phyloP scores from a whole-genome alignment of 2,113 vertebrate species.

The Eurystomus gularis region DNA sequence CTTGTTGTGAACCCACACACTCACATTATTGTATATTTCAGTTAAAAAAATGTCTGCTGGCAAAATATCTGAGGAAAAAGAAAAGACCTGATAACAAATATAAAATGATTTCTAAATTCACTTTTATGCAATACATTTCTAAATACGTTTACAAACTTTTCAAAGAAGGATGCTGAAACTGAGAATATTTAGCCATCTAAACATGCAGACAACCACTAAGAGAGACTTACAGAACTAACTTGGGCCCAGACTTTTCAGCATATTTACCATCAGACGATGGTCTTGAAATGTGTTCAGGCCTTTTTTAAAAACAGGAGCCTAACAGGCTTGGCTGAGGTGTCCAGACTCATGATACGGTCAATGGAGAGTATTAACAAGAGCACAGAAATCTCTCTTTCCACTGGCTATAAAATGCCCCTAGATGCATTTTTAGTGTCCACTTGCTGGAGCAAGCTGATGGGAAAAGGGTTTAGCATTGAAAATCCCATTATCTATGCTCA shows the following conservation, averaged over 20 bases:
- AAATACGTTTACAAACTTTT: background rate
- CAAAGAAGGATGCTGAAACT: background rate
- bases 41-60: background rate
- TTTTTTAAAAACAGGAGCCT: background rate
- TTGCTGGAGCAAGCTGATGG: background rate
- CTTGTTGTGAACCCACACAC: background rate
- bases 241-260: background rate
- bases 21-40: background rate
- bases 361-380: background rate
- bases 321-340: background rate
- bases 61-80: background rate
- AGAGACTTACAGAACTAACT: background rate
- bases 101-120: background rate
- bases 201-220: background rate
- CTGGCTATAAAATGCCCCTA: background rate
- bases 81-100: background rate
- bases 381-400: background rate
- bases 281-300: background rate
- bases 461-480: background rate
- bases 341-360: background rate
- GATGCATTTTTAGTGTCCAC: background rate
- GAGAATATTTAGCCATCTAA: background rate
- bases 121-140: background rate
- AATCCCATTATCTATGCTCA: conserved; percentile 9
- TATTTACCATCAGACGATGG: background rate